Evolutionary conservation across 1,140 invertebrate genomes (phyloP).

Genomic region (Drusus annulatus): DNA sequence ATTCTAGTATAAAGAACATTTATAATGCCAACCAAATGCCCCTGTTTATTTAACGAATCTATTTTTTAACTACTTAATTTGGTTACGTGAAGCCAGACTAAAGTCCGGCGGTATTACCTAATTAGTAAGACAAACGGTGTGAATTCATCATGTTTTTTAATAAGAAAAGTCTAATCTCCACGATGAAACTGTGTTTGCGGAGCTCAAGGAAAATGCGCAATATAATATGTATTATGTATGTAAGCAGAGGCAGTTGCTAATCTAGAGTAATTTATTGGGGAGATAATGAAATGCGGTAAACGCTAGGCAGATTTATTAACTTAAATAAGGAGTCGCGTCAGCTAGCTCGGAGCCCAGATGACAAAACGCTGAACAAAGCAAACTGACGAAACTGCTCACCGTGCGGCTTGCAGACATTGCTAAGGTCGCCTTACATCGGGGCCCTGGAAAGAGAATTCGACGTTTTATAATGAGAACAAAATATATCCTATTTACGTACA

Average conservation of each 20-base stretch:
- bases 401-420: neutral
- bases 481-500: too few species aligned
- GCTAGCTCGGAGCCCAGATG: neutral
- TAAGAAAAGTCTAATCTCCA: slow-evolving; percentile 14
- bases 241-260: slow-evolving; percentile 47
- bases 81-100: neutral
- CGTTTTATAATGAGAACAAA: too few species aligned
- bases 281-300: slow-evolving; percentile 58
- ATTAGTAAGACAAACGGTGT: neutral
- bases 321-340: slow-evolving; percentile 47
- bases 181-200: slow-evolving; percentile 8
- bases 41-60: too few species aligned
- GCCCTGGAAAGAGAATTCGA: neutral
- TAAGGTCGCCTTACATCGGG: neutral
- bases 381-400: slow-evolving; percentile 11
- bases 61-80: too few species aligned
- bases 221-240: neutral
- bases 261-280: slow-evolving; percentile 55
- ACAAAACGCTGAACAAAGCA: slow-evolving; percentile 28
- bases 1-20: too few species aligned
- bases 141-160: slow-evolving; percentile 27
- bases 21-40: too few species aligned
- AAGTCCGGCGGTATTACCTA: neutral
- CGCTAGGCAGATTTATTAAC: slow-evolving; percentile 56
- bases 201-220: slow-evolving; percentile 40